phyloP scores from a whole-genome alignment of 2,113 vertebrate genomes.

The Callorhinus ursinus region DNA sequence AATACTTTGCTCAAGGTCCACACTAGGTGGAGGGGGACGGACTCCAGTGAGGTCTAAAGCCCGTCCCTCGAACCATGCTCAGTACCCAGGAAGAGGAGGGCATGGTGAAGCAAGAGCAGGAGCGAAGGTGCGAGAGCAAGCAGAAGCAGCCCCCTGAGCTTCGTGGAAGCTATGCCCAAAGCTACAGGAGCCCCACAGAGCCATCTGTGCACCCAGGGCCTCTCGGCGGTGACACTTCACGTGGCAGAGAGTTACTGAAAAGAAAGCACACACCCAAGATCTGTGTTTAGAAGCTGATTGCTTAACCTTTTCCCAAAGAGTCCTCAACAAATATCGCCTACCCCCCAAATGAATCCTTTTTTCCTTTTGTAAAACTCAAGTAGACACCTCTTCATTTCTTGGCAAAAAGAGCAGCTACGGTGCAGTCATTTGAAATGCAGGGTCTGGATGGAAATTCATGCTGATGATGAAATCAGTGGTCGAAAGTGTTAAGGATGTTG shows the following conservation, averaged over 20 bases:
- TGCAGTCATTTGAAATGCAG: slow-evolving; percentile 27
- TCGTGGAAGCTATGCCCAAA: background rate
- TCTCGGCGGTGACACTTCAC: background rate
- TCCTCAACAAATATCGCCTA: slow-evolving; percentile 42
- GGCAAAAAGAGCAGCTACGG: background rate
- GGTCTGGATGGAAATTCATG: slow-evolving; percentile 63
- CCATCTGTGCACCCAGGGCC: background rate
- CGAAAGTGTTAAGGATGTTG: slow-evolving; percentile 41
- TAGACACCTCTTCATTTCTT: background rate
- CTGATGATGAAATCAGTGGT: slow-evolving; percentile 54
- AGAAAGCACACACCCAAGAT: background rate
- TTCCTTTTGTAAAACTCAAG: slow-evolving; percentile 56
- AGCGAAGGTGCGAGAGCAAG: fast-evolving
- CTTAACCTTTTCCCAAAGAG: slow-evolving; percentile 60
- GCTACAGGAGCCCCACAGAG: background rate
- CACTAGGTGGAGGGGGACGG: background rate
- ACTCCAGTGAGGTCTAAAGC: background rate
- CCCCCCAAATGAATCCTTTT: slow-evolving; percentile 53
- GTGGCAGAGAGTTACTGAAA: background rate
- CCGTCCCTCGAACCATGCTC: background rate
- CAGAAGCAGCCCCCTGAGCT: background rate
- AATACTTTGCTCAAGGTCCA: background rate
- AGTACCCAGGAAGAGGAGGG: background rate
- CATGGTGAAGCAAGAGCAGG: background rate
- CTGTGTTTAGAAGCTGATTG: slow-evolving; percentile 29